Evolutionary conservation across 1,140 invertebrate genomes (phyloP), one percentile per base, ranked within the genome.

Genomic region (Nymphalis io): DNA sequence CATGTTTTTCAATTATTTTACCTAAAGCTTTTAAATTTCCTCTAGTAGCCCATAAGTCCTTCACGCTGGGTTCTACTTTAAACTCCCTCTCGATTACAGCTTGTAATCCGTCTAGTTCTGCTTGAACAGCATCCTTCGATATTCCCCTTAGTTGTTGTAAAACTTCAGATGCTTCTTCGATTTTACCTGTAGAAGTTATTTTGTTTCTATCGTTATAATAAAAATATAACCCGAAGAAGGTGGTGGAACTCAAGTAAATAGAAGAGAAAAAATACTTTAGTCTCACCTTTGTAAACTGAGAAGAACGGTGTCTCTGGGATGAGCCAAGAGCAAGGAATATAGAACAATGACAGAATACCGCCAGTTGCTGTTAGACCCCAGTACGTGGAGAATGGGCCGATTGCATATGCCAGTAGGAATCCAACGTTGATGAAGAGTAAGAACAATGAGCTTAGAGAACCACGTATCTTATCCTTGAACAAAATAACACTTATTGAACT

Each of bases 271-370:
- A 51, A 33, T 18, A 3, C 15, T 39, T 18, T 12, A 65, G 0
- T 27, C 51, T 70, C 74, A 78, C 93, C 93, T 82, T 93, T 93
- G 18, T 92, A 92, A 0, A 96, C 88, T 23, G 95, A 90, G 76
- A 93, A 96, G 78, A 95, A 95, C 0, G 97, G 97, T 39, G 96
- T 96, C 85, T 98, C 97, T 0, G 97, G 97, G 85, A 97, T 95
- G 33, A 94, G 93, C 90, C 96, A 95, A 18, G 94, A 94, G 0
- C 94, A 80, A 0, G 96, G 84, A 40, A 96, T 79, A 82, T 97
- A 96, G n/a, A 95, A 48, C 0, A 95, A 70, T 0, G 95, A 95
- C 48, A 96, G 79, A 0, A 94, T 87, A 0, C 94, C 92, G 67
- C 94, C 95, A 1, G 93, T 82, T 23, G 95, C 93, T 66, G 95